Evolutionary conservation across 2,888 invertebrate species (phyloP), one percentile per base, ranked within the genome.

Genomic region (Amblyjoppa fuscipennis): DNA sequence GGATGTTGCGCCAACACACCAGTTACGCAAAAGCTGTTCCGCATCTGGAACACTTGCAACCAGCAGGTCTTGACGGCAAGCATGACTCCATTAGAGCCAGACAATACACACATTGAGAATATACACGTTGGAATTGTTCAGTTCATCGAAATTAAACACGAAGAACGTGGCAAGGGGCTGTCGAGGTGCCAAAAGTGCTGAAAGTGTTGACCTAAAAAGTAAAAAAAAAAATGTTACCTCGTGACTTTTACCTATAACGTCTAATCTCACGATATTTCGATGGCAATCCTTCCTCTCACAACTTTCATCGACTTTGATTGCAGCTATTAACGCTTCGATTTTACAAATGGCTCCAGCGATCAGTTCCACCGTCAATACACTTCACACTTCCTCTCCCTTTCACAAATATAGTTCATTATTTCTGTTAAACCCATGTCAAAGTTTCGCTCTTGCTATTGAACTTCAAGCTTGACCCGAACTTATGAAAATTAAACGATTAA

Each of bases 241-340:
- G 45, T 4, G 45, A 49, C 45, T 49, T 49, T 4, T 13, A 49
- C 13, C 3, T 45, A 45, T 45, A 13, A 45, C 45, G 45, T 59
- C 2, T 13, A 59, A 59, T 59, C 3, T 59, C 59, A 28, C 59
- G 25, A 59, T 28, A 28, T 28, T 59, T 28, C 59, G 25, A 25
- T 59, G 28, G 59, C 59, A 59, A 28, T 59, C 28, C 25, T n/a
- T 59, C 59, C n/a, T 59, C 13, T 59, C 11, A 59, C 59, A 59
- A 28, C 28, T 59, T 28, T 28, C 25, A 28, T 0, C 0, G 28
- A 28, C 28, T 28, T 59, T 28, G 28, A 59, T 59, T 28, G 59
- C 59, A 28, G 13, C 25, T 28, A 59, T 59, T 25, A 59, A 9
- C 9, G 20, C 28, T 59, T 28, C 9, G 4, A 59, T 59, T 28